Conservation (phyloP, 1,140 invertebrate genomes). For the Teleogryllus occipitalis region DNA sequence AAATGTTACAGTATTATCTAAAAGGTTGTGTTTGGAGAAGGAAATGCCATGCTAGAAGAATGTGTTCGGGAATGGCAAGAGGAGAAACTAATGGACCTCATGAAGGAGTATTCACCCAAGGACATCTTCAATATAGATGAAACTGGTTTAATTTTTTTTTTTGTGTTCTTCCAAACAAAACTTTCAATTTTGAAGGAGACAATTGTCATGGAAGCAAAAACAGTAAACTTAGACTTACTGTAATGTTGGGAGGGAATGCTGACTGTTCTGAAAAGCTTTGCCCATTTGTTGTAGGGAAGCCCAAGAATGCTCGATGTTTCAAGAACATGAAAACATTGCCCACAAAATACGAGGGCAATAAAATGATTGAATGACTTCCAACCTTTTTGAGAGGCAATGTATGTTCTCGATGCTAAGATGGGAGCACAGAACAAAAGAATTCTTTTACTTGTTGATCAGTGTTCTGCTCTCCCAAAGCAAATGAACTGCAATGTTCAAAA, state of each 20-base stretch:
- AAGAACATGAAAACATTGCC: slow-evolving; percentile 34
- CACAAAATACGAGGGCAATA: slow-evolving; percentile 35
- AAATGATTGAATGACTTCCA: slow-evolving; percentile 28
- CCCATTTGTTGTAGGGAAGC: slow-evolving; percentile 33
- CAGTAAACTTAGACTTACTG: slow-evolving; percentile 36
- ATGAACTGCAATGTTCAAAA: too few relatives aligned
- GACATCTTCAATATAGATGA: slow-evolving; percentile 42
- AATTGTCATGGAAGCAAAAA: slow-evolving; percentile 35
- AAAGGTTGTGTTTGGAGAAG: slow-evolving; percentile 1
- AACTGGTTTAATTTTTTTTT: slow-evolving; percentile 39
- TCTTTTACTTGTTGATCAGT: slow-evolving; percentile 42
- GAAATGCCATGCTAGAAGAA: not conserved
- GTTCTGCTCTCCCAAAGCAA: too few relatives aligned
- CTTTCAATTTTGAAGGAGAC: slow-evolving; percentile 27
- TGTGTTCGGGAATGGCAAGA: too few relatives aligned
- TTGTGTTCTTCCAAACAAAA: slow-evolving; percentile 32
- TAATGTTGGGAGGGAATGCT: slow-evolving; percentile 35
- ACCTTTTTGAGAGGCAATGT: slow-evolving; percentile 29
- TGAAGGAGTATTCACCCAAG: slow-evolving; percentile 27
- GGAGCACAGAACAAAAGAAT: slow-evolving; percentile 35
- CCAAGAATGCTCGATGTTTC: slow-evolving; percentile 31
- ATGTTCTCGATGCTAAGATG: slow-evolving; percentile 30
- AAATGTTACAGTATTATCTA: not conserved
- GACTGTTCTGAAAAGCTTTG: slow-evolving; percentile 34
- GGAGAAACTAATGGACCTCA: not conserved